Evolutionary conservation across 2,888 invertebrate genomes (phyloP).

Genomic region (Ochropacha duplaris): DNA sequence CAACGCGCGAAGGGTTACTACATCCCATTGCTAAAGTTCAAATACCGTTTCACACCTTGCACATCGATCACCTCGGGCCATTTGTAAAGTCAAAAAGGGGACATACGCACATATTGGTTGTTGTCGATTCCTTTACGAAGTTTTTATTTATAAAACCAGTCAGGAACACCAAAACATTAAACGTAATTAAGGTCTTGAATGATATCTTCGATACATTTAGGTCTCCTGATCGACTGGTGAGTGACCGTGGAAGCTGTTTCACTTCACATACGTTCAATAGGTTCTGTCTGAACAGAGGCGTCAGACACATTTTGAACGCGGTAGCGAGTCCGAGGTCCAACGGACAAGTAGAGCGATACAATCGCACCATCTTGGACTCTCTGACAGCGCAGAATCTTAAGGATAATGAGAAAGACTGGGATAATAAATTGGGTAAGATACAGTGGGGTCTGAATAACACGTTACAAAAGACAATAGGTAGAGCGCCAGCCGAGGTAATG

Average conservation of each 20-base stretch:
- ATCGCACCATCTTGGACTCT: conserved; percentile 22
- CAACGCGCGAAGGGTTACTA: too few species aligned
- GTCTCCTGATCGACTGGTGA: neutral
- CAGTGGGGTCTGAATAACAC: conserved; percentile 37
- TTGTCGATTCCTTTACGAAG: conserved; percentile 13
- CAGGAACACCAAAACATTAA: too few species aligned
- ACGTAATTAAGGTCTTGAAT: conserved; percentile 6
- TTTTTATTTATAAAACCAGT: conserved; percentile 4
- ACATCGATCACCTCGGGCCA: conserved; percentile 44
- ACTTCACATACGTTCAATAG: neutral
- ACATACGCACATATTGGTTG: conserved; percentile 21
- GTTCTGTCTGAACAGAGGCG: too few species aligned
- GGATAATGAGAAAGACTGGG: too few species aligned
- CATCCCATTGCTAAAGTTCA: too few species aligned
- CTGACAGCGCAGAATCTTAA: conserved; percentile 24
- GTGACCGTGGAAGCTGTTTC: neutral
- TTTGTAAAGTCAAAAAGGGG: conserved; percentile 32
- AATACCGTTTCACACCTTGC: conserved; percentile 36
- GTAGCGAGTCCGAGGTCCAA: conserved; percentile 11
- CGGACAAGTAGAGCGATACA: conserved; percentile 6
- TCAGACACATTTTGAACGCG: conserved; percentile 5
- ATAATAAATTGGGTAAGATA: conserved; percentile 25
- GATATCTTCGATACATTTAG: neutral
- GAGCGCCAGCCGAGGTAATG: conserved; percentile 21
- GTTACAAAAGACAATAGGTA: conserved; percentile 26